Evolutionary conservation across 1,140 invertebrate genomes (phyloP).

Genomic region (Drosophila suzukii): DNA sequence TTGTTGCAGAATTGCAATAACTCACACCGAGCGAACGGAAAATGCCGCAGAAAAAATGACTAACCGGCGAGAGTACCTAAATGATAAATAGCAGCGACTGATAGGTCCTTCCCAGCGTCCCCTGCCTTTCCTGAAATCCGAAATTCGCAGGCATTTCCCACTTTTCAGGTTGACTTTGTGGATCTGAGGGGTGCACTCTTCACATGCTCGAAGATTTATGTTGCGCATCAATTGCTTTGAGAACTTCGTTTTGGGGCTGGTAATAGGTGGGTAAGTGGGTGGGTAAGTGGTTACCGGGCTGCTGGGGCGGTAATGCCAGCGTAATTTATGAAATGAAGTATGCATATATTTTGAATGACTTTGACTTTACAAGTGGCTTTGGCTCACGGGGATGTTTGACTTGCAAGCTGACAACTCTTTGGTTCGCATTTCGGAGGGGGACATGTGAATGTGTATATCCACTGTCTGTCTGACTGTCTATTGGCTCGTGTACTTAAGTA

Average conservation of each 20-base stretch:
- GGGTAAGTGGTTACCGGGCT: conserved; percentile 4
- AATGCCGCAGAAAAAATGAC: conserved; percentile 33
- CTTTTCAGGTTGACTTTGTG: conserved; percentile 61
- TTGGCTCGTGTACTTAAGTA: neutral
- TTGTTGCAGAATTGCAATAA: conserved; percentile 81
- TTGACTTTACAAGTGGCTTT: conserved; percentile 44
- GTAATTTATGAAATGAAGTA: conserved; percentile 82
- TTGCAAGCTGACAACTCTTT: conserved; percentile 46
- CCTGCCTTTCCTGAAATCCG: conserved; percentile 20
- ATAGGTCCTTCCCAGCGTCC: conserved; percentile 18
- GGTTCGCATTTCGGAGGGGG: conserved; percentile 2
- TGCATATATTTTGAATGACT: conserved; percentile 61
- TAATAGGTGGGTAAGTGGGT: neutral
- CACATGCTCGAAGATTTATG: conserved; percentile 78
- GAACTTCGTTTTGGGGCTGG: conserved; percentile 23
- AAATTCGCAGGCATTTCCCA: conserved; percentile 22
- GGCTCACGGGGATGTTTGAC: conserved; percentile 23
- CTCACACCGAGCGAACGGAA: conserved; percentile 41
- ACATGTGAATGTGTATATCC: conserved; percentile 2
- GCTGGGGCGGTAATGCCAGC: conserved; percentile 46
- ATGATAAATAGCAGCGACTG: conserved; percentile 76
- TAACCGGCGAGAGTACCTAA: conserved; percentile 55
- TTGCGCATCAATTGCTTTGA: conserved; percentile 73
- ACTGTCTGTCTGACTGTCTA: conserved; percentile 19
- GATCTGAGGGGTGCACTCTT: conserved; percentile 34